phyloP scores from a whole-genome alignment of 2,113 vertebrate species.

The Zeus faber region DNA sequence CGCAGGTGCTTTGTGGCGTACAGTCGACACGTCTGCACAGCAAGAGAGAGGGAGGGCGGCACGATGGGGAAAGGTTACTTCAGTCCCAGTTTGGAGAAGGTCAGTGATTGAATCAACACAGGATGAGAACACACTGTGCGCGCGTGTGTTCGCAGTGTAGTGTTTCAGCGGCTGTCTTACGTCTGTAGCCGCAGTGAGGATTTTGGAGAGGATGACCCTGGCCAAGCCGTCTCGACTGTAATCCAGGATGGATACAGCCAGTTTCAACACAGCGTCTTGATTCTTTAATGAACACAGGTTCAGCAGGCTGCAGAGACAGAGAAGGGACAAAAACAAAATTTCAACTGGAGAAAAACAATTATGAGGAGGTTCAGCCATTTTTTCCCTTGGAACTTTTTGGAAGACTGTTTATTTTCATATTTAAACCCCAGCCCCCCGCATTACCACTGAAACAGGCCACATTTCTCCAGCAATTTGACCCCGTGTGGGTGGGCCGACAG shows the following conservation, averaged over 20 bases:
- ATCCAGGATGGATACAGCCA: constrained; percentile 94
- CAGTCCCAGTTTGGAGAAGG: background rate
- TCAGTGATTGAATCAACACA: too few relatives aligned
- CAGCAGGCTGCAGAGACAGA: constrained; percentile 81
- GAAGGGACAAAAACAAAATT: background rate
- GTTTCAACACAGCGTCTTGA: constrained; percentile 93
- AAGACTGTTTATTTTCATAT: background rate
- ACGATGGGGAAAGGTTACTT: background rate
- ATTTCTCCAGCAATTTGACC: constrained; percentile 97
- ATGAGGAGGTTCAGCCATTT: too few relatives aligned
- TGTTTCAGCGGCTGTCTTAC: constrained; percentile 71
- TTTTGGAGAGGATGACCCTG: constrained; percentile 96
- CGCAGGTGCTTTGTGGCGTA: constrained; percentile 96
- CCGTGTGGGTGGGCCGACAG: constrained; percentile 94
- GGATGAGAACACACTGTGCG: too few relatives aligned
- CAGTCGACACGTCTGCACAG: constrained; percentile 83
- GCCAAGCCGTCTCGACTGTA: constrained; percentile 95
- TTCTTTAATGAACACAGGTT: constrained; percentile 96
- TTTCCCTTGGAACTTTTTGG: too few relatives aligned
- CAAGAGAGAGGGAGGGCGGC: constrained; percentile 2
- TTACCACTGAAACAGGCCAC: constrained; percentile 96
- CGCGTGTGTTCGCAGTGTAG: background rate
- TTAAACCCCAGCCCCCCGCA: constrained; percentile 31
- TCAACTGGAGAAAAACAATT: background rate
- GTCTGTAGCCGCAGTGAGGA: constrained; percentile 92